A percentile compares a stretch with the other conserved stretches of the same genome.
Conservation (phyloP, 2,888 invertebrate species). For the Euplexia lucipara region DNA sequence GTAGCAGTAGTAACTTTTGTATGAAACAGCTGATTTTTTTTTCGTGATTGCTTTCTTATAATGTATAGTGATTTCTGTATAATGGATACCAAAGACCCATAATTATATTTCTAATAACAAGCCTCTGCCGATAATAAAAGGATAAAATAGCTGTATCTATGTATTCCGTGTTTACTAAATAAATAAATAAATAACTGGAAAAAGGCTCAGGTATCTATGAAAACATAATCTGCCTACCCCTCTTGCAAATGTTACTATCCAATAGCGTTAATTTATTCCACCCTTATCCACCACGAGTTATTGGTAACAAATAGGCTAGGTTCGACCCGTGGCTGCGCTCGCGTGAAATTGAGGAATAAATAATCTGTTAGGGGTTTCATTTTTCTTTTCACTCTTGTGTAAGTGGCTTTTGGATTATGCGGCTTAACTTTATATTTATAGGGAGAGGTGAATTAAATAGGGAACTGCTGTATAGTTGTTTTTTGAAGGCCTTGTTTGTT, state of each 20-base stretch:
- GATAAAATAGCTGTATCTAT: too few species aligned
- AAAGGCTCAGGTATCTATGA: too few species aligned
- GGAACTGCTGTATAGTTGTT: too few species aligned
- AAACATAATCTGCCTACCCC: background rate
- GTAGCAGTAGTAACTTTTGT: too few species aligned
- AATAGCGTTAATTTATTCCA: conserved; percentile 33
- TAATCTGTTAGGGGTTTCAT: conserved; percentile 33
- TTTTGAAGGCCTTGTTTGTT: too few species aligned
- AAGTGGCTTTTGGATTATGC: background rate
- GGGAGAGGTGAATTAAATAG: background rate
- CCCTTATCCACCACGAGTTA: background rate
- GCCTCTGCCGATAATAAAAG: too few species aligned
- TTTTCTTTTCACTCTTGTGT: conserved; percentile 12
- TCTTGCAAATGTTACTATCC: background rate
- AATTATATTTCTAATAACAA: too few species aligned
- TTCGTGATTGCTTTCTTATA: too few species aligned
- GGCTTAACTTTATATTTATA: background rate
- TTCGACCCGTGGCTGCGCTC: conserved; percentile 28
- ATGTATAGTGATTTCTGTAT: too few species aligned
- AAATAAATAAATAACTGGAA: background rate
- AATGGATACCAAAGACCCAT: too few species aligned
- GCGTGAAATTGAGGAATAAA: conserved; percentile 48
- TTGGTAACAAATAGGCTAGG: conserved; percentile 31
- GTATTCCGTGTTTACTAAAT: conserved; percentile 8
- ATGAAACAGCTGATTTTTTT: too few species aligned